A percentile compares a stretch with the other conserved stretches of the same genome.
These are phyloP conservation scores for Donacobius atricapilla DNA, from an alignment of 2,113 vertebrate species.

Conservation along the genomic window DNA sequence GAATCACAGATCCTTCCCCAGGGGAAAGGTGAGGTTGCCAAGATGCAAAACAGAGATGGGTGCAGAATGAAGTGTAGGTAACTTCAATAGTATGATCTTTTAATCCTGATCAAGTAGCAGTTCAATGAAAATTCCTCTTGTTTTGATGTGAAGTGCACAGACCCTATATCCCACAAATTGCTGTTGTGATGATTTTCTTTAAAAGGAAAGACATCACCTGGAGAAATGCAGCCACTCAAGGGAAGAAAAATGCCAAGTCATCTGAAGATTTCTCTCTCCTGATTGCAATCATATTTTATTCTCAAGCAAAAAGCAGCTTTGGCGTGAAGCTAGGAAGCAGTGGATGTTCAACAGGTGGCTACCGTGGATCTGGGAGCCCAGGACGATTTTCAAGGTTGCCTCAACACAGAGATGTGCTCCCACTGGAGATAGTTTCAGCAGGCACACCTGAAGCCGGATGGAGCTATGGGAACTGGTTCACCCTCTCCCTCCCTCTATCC, in stretches of 20 bases:
- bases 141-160: background rate
- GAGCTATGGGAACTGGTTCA: background rate
- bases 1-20: background rate
- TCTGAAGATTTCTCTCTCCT: conserved; percentile 6
- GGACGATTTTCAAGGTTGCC: background rate
- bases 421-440: background rate
- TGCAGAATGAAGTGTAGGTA: background rate
- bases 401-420: background rate
- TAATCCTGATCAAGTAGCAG: background rate
- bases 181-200: background rate
- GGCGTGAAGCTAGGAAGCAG: background rate
- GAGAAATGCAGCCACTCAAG: background rate
- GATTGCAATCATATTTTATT: conserved; percentile 34
- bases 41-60: background rate
- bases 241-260: background rate
- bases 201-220: conserved; percentile 6
- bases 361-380: background rate
- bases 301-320: background rate
- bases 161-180: background rate
- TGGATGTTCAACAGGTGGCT: background rate
- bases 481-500: background rate
- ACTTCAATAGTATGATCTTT: background rate
- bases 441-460: background rate
- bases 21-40: background rate
- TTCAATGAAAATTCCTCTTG: background rate